A percentile compares a stretch with the other conserved stretches of the same genome.
These are phyloP conservation scores for Toxonevra muliebris DNA, from an alignment of 2,888 invertebrate species.

Conservation along the genomic window DNA sequence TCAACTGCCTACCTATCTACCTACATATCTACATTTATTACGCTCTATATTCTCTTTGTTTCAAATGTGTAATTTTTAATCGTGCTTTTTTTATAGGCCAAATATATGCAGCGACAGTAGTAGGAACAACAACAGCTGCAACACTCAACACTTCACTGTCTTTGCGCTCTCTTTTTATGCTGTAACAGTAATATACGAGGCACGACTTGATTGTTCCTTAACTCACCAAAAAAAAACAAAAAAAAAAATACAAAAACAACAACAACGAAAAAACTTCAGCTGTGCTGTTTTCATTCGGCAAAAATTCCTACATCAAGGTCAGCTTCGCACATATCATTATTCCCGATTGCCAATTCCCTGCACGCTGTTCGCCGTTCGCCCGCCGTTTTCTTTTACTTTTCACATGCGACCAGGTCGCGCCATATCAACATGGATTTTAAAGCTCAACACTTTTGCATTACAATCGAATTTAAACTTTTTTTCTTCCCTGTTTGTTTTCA, in stretches of 20 bases:
- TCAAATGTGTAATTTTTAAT: slow-evolving; percentile 1
- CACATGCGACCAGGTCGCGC: background rate
- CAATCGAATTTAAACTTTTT: slow-evolving; percentile 3
- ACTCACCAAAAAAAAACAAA: no score
- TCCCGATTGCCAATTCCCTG: background rate
- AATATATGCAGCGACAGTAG: background rate
- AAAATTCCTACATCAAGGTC: slow-evolving; percentile 28
- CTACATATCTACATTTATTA: background rate
- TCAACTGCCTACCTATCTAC: background rate
- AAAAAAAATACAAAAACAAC: no score
- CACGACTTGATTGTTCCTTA: no score
- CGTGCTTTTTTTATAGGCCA: slow-evolving; percentile 1
- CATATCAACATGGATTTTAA: slow-evolving; percentile 5
- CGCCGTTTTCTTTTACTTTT: background rate
- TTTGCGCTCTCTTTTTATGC: background rate
- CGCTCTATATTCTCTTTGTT: slow-evolving; percentile 4
- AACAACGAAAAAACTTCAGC: background rate
- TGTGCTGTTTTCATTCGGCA: slow-evolving; percentile 4
- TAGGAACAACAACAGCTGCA: no score
- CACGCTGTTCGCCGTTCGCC: background rate
- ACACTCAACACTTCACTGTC: background rate
- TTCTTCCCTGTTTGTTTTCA: background rate
- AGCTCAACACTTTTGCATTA: slow-evolving; percentile 1
- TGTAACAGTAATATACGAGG: background rate
- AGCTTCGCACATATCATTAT: slow-evolving; percentile 29